Conservation (phyloP, 2,888 invertebrate genomes). For the Amphiduros pacificus region DNA sequence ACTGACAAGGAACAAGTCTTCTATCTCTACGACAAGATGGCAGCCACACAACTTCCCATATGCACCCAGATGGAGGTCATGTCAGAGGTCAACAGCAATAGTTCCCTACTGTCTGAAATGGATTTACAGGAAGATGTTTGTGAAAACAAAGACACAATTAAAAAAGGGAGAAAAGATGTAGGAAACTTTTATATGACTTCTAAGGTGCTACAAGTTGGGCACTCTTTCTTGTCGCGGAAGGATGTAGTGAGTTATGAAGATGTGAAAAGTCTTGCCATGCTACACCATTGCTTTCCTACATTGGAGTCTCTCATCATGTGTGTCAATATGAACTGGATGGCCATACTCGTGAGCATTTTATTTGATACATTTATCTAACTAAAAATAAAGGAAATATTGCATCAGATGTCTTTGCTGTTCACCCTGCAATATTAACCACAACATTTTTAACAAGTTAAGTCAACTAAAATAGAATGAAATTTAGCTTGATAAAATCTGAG, state of each 20-base stretch:
- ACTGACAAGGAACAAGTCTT: constrained; percentile 68
- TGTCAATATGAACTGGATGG: constrained; percentile 88
- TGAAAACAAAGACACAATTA: no score
- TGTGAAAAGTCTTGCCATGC: constrained; percentile 33
- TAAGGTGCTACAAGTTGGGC: constrained; percentile 50
- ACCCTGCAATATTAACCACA: no score
- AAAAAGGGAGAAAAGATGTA: no score
- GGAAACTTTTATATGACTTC: no score
- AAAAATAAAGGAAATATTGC: no score
- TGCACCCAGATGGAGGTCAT: no score
- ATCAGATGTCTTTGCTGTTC: no score
- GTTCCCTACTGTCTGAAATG: no score
- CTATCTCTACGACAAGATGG: constrained; percentile 56
- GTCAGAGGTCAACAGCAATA: no score
- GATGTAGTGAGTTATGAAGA: constrained; percentile 2
- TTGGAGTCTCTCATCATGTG: constrained; percentile 83
- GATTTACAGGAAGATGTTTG: no score
- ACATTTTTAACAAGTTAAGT: neutral
- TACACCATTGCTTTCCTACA: constrained; percentile 61
- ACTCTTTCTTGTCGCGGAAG: constrained; percentile 43
- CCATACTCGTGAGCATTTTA: constrained; percentile 71
- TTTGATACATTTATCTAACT: no score
- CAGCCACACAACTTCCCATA: no score
- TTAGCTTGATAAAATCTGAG: neutral
- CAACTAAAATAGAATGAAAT: neutral